Evolutionary conservation across 2,888 invertebrate genomes (phyloP).

Genomic region (Chironomus riparius): DNA sequence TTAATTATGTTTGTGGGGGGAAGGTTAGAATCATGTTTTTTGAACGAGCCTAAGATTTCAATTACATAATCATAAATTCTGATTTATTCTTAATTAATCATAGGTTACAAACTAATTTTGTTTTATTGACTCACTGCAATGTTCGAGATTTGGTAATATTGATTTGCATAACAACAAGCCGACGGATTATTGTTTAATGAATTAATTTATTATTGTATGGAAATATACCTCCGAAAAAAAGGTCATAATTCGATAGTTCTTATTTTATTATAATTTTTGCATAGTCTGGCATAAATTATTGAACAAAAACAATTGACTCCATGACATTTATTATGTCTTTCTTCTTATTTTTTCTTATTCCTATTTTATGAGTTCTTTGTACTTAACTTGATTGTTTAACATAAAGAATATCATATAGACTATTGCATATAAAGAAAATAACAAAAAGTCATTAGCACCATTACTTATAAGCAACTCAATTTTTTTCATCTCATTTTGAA

Average conservation of each 20-base stretch:
- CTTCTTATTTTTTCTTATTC: neutral
- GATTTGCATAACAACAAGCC: conserved; percentile 22
- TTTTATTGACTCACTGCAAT: neutral
- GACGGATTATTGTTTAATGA: neutral
- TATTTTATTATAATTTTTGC: neutral
- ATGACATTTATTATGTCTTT: conserved; percentile 16
- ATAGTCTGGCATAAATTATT: conserved; percentile 16
- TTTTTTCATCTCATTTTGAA: neutral
- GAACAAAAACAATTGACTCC: conserved; percentile 19
- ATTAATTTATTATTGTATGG: conserved; percentile 8
- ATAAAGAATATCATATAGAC: too few species aligned
- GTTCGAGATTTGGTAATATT: neutral
- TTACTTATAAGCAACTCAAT: neutral
- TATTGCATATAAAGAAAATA: neutral
- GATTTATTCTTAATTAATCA: neutral
- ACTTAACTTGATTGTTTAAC: neutral
- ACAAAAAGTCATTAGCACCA: neutral
- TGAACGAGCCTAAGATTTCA: too few species aligned
- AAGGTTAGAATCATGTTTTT: too few species aligned
- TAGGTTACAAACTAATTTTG: too few species aligned
- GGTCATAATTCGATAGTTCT: neutral
- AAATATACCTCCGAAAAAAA: conserved; percentile 19
- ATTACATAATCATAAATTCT: too few species aligned
- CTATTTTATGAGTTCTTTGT: conserved; percentile 8
- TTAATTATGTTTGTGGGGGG: too few species aligned